Evolutionary conservation across 1,140 invertebrate species (phyloP).

Genomic region (Atta colombica): DNA sequence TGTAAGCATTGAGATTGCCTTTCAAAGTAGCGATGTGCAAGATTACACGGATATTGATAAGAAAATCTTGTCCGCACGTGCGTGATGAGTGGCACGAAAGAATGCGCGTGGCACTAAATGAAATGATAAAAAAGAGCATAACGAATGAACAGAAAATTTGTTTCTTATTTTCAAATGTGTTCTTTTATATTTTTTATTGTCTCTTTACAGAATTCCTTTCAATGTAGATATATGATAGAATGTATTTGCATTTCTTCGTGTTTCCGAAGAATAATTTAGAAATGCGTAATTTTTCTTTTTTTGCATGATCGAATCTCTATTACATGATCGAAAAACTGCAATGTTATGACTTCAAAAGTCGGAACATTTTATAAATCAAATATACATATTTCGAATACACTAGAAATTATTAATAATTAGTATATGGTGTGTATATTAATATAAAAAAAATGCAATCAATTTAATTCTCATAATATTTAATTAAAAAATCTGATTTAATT

Average conservation of each 20-base stretch:
- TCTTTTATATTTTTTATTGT: background rate
- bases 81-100: background rate
- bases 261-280: background rate
- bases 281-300: background rate
- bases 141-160: background rate
- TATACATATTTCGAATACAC: background rate
- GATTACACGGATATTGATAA: conserved; percentile 41
- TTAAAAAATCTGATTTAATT: conserved; percentile 8
- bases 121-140: background rate
- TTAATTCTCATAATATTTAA: background rate
- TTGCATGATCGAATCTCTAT: background rate
- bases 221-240: background rate
- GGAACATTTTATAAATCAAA: background rate
- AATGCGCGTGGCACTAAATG: conserved; percentile 16
- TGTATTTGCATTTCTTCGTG: background rate
- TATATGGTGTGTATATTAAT: background rate
- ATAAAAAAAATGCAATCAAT: background rate
- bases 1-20: background rate
- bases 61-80: background rate
- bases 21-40: background rate
- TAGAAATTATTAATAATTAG: background rate
- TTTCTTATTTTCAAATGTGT: background rate
- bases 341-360: background rate
- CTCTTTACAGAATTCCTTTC: background rate
- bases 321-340: background rate